Evolutionary conservation across 2,888 invertebrate genomes (phyloP).

Genomic region (Phengaris alcon): DNA sequence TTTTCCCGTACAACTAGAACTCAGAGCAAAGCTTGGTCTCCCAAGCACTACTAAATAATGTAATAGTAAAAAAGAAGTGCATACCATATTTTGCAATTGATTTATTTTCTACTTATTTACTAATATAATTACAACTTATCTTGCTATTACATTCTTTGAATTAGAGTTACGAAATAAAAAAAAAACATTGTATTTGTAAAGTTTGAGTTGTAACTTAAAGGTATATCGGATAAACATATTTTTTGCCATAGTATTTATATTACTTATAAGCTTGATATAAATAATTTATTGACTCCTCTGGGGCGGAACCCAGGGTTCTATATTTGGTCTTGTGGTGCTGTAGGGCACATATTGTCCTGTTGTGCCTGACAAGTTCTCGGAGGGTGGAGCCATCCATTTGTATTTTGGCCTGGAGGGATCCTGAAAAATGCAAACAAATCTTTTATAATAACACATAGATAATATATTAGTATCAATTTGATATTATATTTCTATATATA

Average conservation of each 20-base stretch:
- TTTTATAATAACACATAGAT: neutral
- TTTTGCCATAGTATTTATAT: no score
- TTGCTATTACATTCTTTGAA: neutral
- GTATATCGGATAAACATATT: neutral
- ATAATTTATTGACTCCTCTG: conserved; percentile 40
- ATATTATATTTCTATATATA: no score
- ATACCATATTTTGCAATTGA: neutral
- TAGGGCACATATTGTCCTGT: conserved; percentile 92
- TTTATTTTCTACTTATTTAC: conserved; percentile 23
- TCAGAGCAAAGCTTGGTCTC: no score
- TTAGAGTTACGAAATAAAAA: neutral
- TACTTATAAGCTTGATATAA: neutral
- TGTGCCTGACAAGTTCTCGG: conserved; percentile 92
- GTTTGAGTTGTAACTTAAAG: neutral
- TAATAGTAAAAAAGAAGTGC: neutral
- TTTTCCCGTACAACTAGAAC: no score
- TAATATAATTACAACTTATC: neutral
- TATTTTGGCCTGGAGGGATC: conserved; percentile 87
- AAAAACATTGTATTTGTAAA: neutral
- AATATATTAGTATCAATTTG: no score
- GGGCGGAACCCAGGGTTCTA: conserved; percentile 89
- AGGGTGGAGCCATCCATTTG: conserved; percentile 92
- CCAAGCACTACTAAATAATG: neutral
- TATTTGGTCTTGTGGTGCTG: conserved; percentile 91
- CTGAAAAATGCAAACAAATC: conserved; percentile 46